These are phyloP conservation scores for Arctocebus calabarensis DNA, from an alignment of 2,797 vertebrate genomes.

Conservation along the genomic window DNA sequence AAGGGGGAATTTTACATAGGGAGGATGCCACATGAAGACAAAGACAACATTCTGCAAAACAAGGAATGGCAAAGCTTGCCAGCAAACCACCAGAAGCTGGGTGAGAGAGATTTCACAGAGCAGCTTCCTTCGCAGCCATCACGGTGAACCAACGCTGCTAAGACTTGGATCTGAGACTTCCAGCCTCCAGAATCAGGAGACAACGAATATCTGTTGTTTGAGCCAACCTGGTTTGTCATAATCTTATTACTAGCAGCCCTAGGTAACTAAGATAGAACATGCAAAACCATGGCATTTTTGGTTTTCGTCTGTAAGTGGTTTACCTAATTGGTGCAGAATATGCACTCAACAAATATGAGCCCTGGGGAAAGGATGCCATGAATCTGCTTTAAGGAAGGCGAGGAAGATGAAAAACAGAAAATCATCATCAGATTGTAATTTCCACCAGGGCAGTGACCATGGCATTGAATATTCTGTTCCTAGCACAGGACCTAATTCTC, in stretches of 20 bases:
- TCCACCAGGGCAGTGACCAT: neutral
- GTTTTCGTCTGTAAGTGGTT: neutral
- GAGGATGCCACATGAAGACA: neutral
- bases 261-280: neutral
- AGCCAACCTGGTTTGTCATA: neutral
- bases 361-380: neutral
- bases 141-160: neutral
- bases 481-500: neutral
- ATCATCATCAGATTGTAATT: neutral
- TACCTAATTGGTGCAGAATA: neutral
- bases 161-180: neutral
- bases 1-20: neutral
- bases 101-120: neutral
- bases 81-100: neutral
- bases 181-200: neutral
- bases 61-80: neutral
- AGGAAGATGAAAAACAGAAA: neutral
- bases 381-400: neutral
- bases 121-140: no score
- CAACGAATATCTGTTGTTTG: neutral
- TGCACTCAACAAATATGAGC: neutral
- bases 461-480: neutral
- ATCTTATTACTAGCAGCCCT: neutral
- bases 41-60: neutral
- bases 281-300: neutral